Evolutionary conservation across 1,140 invertebrate species (phyloP), one percentile per base, ranked within the genome.

Genomic region (Drosophila azteca): DNA sequence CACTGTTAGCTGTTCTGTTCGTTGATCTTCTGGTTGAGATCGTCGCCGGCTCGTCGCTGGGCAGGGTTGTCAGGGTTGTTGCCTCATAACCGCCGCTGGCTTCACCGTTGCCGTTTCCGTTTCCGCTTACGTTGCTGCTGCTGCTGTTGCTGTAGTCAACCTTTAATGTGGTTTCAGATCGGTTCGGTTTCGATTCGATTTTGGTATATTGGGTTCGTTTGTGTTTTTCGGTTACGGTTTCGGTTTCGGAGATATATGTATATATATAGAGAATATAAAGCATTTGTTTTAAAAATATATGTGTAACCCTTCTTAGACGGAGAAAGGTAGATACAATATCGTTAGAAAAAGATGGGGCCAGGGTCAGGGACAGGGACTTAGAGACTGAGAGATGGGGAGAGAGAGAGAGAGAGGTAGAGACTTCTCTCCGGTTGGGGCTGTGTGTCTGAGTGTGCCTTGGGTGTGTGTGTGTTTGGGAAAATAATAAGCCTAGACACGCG

Each of bases 121-220:
- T 11, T 26, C 26, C 45, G 51, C 72, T 75, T 64, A 53, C 73
- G 46, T 43, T 66, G 49, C 58, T 63, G 61, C 35, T 54, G 50
- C 53, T 76, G 44, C 43, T 57, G 53, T 59, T 51, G 43, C 62
- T 77, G 83, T 87, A 88, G 83, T 88, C 83, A 62, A 88, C 79
- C 82, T 48, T 59, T 46, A 8, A 7, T 70, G 53, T 13, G 15
- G 39, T 68, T 41, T 50, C 43, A 11, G 15, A 46, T 44, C 44
- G 41, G 54, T 9, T 39, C n/a, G 17, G 31, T n/a, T 51, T 66
- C 51, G 43, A 50, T 70, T 72, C 11, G 43, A 41, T 43, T 57
- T 58, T 8, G n/a, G 2, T 62, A 54, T 61, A 51, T 51, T 49
- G 44, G 45, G 15, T 31, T 46, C 31, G 11, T 53, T 44, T 29